Conservation (phyloP, 2,113 vertebrate species). For the Trichechus manatus region DNA sequence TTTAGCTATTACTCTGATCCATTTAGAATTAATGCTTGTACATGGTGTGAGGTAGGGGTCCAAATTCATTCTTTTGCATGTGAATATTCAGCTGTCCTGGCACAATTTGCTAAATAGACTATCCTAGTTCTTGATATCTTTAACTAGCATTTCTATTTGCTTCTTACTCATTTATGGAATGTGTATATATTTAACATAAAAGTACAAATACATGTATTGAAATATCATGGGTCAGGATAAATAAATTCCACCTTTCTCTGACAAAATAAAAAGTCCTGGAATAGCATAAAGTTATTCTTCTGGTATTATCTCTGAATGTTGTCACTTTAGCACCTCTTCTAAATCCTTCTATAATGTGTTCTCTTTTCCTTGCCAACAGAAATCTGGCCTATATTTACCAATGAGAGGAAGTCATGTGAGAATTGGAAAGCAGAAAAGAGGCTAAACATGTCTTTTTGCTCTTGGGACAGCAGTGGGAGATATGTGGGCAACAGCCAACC, state of each 20-base stretch:
- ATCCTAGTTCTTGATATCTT: background rate
- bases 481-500: background rate
- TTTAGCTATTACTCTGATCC: background rate
- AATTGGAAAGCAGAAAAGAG: background rate
- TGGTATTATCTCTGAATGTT: background rate
- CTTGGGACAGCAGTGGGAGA: background rate
- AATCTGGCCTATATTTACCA: conserved; percentile 36
- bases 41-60: background rate
- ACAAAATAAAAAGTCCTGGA: background rate
- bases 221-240: background rate
- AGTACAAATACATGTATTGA: background rate
- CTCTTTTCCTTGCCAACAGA: background rate
- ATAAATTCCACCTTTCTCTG: background rate
- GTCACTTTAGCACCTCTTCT: background rate
- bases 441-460: conserved; percentile 27
- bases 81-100: background rate
- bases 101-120: background rate
- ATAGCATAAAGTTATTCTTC: background rate
- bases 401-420: conserved; percentile 13
- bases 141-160: background rate
- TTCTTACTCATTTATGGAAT: background rate
- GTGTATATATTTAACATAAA: conserved; percentile 7
- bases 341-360: background rate
- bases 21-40: background rate
- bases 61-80: background rate